Evolutionary conservation across 2,797 vertebrate genomes (phyloP), one percentile per base, ranked within the genome.

Genomic region (Sparus aurata): DNA sequence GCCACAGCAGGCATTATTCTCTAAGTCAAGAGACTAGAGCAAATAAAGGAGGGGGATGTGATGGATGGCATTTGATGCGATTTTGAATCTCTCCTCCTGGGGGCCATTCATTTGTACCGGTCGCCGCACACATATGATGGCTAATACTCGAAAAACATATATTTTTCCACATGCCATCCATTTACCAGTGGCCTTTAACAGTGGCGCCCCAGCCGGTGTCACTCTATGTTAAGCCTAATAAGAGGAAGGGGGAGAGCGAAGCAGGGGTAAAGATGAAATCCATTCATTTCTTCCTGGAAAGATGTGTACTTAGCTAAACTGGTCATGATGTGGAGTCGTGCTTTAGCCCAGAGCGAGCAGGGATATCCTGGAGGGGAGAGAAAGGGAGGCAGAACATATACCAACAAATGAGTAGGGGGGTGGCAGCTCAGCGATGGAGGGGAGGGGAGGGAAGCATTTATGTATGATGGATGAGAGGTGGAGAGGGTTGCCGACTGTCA

Each of bases 391-490:
- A 70, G 83, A 82, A 86, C 78, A 73, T 88, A 90, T 64, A 86
- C 69, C 82, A 84, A 87, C 85, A 90, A 82, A 92, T 83, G 83
- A 86, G 76, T 55, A 68, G 67, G 38, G 27, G 69, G 68, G 64
- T 12, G 47, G 71, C n/a, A 75, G 66, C 61, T 85, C n/a, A 13
- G 67, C 17, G 54, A 74, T 53, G 60, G 58, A 80, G 73, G 46
- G 81, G 60, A 79, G 69, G 74, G 81, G 65, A 79, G 75, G 75
- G 76, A 81, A 73, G 84, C 80, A 70, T 90, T 90, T 85, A 89
- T 87, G 67, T 89, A 71, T 89, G 92, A 92, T 91, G 86, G 87
- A 93, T 92, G 92, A 90, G 87, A 88, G 90, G 90, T 81, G 87
- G 84, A 87, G 87, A 85, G 87, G 87, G 80, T 83, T 79, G 79